phyloP scores from a whole-genome alignment of 2,797 vertebrate genomes.

The Sebastes vulpes region DNA sequence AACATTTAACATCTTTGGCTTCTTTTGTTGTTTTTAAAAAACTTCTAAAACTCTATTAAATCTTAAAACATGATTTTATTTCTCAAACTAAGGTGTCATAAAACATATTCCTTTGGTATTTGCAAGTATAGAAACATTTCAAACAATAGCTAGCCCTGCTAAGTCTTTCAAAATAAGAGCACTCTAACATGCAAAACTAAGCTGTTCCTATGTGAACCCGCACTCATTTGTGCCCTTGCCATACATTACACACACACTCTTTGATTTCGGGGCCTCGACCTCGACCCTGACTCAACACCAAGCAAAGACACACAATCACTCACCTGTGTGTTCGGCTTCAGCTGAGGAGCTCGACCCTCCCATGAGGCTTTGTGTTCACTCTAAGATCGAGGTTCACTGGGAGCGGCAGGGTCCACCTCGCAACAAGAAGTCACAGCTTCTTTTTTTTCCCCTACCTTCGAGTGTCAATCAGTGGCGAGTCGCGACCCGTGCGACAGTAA shows the following conservation, averaged over 20 bases:
- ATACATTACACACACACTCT: not conserved
- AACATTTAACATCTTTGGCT: not conserved
- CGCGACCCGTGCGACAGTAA: slow-evolving; percentile 56
- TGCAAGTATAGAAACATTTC: not conserved
- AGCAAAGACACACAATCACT: not conserved
- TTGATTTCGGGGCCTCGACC: slow-evolving; percentile 35
- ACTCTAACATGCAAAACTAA: not conserved
- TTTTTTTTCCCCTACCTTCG: not conserved
- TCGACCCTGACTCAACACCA: not conserved
- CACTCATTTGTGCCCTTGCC: not conserved
- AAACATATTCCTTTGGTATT: not conserved
- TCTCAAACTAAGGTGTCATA: not conserved
- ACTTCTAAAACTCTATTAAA: too few species aligned
- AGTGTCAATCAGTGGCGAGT: slow-evolving; percentile 63
- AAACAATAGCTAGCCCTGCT: not conserved
- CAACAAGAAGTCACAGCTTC: slow-evolving; percentile 24
- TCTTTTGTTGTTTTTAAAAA: not conserved
- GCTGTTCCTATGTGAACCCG: not conserved
- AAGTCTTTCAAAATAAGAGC: slow-evolving; percentile 2
- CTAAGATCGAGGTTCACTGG: slow-evolving; percentile 14
- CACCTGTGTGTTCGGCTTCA: not conserved
- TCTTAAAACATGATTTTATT: not conserved
- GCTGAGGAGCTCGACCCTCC: slow-evolving; percentile 28
- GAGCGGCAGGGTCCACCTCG: slow-evolving; percentile 24
- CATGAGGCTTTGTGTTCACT: slow-evolving; percentile 33